These are phyloP conservation scores for Bucco capensis DNA, from an alignment of 2,113 vertebrate genomes.

Conservation along the genomic window DNA sequence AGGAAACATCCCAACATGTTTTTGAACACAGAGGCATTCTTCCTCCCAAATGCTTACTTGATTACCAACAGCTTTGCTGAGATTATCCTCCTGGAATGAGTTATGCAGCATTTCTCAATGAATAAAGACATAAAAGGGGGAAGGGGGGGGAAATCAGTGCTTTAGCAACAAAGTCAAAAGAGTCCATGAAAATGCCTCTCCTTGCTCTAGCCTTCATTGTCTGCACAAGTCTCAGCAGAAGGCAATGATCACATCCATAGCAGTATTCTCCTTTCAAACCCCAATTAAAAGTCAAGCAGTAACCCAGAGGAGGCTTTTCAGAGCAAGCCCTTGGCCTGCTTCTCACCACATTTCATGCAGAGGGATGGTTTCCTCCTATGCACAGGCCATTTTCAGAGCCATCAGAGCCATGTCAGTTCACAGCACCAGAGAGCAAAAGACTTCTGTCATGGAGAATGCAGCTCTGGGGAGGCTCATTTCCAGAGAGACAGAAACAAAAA, in stretches of 20 bases:
- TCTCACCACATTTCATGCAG: background rate
- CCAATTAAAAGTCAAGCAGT: background rate
- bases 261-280: accelerated
- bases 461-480: background rate
- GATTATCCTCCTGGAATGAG: background rate
- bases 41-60: background rate
- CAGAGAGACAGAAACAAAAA: background rate
- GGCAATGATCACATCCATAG: background rate
- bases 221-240: background rate
- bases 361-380: background rate
- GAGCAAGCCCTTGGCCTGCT: background rate
- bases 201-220: background rate
- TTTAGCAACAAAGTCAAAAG: background rate
- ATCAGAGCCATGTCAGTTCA: background rate
- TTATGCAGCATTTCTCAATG: background rate
- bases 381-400: background rate
- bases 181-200: background rate
- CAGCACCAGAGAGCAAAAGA: background rate
- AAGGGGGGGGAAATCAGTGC: no score
- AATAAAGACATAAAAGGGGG: background rate
- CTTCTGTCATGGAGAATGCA: background rate
- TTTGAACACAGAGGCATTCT: background rate
- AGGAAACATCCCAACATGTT: background rate
- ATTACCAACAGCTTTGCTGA: background rate
- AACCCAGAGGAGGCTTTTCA: background rate